A percentile compares a stretch with the other conserved stretches of the same genome.
These are phyloP conservation scores for Subacronicta megacephala DNA, from an alignment of 2,888 invertebrate species.

Conservation along the genomic window DNA sequence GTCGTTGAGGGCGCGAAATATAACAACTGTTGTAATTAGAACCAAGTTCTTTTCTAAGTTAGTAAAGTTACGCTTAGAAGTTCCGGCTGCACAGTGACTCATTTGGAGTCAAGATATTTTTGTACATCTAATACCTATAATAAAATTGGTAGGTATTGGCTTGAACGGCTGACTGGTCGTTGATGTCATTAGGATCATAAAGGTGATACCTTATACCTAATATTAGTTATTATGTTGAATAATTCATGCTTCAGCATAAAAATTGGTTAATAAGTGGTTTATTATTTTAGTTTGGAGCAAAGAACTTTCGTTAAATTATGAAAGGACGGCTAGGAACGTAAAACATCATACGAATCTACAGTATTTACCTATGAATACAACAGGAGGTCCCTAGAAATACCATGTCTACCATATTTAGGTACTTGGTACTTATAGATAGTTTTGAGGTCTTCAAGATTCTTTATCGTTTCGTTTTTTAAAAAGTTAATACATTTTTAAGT, in stretches of 20 bases:
- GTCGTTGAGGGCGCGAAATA: slow-evolving; percentile 23
- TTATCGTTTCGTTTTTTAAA: too few relatives aligned
- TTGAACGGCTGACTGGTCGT: slow-evolving; percentile 8
- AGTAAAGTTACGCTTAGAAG: slow-evolving; percentile 16
- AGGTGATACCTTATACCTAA: slow-evolving; percentile 10
- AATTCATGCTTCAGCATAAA: neutral
- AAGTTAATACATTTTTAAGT: too few relatives aligned
- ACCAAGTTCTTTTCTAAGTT: slow-evolving; percentile 3
- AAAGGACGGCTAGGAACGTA: too few relatives aligned
- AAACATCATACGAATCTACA: too few relatives aligned
- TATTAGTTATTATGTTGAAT: slow-evolving; percentile 8
- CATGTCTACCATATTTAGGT: too few relatives aligned
- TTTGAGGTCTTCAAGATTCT: too few relatives aligned
- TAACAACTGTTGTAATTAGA: slow-evolving; percentile 13
- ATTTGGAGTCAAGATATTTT: slow-evolving; percentile 19
- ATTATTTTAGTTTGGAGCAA: too few relatives aligned
- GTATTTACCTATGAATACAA: too few relatives aligned
- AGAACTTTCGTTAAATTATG: too few relatives aligned
- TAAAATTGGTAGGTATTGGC: slow-evolving; percentile 7
- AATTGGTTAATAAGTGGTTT: too few relatives aligned
- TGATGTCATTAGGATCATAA: slow-evolving; percentile 26
- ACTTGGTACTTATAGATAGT: too few relatives aligned
- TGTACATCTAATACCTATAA: slow-evolving; percentile 3
- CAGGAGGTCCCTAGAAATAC: too few relatives aligned
- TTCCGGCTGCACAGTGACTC: slow-evolving; percentile 32